phyloP scores from a whole-genome alignment of 2,888 invertebrate genomes.

The Mactromeris polynyma region DNA sequence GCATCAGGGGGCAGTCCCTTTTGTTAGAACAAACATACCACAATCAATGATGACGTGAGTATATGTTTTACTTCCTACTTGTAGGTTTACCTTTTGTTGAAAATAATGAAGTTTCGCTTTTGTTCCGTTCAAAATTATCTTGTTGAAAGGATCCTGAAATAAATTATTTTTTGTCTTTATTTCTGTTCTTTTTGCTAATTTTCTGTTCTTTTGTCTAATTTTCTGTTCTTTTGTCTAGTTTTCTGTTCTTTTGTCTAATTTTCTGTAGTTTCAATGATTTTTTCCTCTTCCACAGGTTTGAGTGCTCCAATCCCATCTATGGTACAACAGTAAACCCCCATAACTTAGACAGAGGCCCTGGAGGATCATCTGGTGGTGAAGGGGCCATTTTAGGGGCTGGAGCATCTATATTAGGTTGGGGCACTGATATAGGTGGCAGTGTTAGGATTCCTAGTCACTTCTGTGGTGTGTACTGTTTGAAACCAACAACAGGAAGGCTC shows the following conservation, averaged over 20 bases:
- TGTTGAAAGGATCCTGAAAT: too few relatives aligned
- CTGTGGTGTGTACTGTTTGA: conserved; percentile 87
- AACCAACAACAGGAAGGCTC: conserved; percentile 85
- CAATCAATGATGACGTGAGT: conserved; percentile 78
- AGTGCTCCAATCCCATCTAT: conserved; percentile 79
- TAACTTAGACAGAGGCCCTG: conserved; percentile 84
- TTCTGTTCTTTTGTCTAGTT: too few relatives aligned
- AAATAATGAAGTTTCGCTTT: too few relatives aligned
- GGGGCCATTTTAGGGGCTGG: conserved; percentile 84
- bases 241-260: neutral
- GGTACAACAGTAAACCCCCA: conserved; percentile 86
- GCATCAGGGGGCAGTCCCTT: conserved; percentile 88
- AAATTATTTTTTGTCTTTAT: too few relatives aligned
- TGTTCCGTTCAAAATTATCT: too few relatives aligned
- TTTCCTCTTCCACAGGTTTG: conserved; percentile 65
- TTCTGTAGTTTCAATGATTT: neutral
- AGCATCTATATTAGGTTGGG: conserved; percentile 87
- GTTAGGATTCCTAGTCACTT: conserved; percentile 87
- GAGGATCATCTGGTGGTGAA: conserved; percentile 88
- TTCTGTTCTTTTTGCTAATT: too few relatives aligned
- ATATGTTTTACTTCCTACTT: neutral
- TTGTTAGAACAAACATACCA: conserved; percentile 86
- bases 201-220: too few relatives aligned
- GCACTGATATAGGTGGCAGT: conserved; percentile 87
- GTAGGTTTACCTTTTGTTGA: too few relatives aligned